These are phyloP conservation scores for Troides oblongomaculatus DNA, from an alignment of 2,888 invertebrate genomes.

Conservation along the genomic window DNA sequence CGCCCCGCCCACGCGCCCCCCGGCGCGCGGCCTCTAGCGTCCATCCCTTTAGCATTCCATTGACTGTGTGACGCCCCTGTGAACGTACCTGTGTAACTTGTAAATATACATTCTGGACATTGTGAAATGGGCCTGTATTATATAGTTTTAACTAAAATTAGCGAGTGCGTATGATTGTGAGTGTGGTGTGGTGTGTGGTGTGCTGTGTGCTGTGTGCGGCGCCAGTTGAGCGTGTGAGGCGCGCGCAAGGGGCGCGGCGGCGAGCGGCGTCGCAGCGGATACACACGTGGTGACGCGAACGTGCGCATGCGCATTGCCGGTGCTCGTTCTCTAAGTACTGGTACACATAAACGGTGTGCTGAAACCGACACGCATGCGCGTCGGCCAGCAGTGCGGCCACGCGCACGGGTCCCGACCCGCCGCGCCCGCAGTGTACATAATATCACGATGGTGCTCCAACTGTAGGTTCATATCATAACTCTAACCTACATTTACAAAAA, in stretches of 20 bases:
- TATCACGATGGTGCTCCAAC: slow-evolving; percentile 71
- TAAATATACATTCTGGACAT: not conserved
- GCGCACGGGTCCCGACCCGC: no score
- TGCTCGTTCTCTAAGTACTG: no score
- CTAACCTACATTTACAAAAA: slow-evolving; percentile 68
- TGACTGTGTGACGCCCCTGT: slow-evolving; percentile 1
- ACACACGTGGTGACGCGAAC: not conserved
- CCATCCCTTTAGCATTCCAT: slow-evolving; percentile 16
- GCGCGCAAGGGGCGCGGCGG: slow-evolving; percentile 4
- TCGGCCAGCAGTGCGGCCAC: no score
- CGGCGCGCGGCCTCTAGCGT: slow-evolving; percentile 25
- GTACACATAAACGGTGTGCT: no score
- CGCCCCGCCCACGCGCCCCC: slow-evolving; percentile 28
- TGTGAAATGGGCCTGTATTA: not conserved
- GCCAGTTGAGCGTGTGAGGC: not conserved
- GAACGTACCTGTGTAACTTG: slow-evolving; percentile 8
- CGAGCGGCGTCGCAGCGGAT: slow-evolving; percentile 13
- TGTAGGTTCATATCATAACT: slow-evolving; percentile 75
- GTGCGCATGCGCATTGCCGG: slow-evolving; percentile 8
- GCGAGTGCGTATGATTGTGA: slow-evolving; percentile 11
- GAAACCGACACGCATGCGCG: no score
- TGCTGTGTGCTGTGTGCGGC: not conserved
- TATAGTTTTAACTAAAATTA: not conserved
- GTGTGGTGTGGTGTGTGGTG: slow-evolving; percentile 14
- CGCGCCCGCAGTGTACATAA: slow-evolving; percentile 35